Conservation (phyloP, 2,113 vertebrate genomes). For the Hippocampus zosterae region DNA sequence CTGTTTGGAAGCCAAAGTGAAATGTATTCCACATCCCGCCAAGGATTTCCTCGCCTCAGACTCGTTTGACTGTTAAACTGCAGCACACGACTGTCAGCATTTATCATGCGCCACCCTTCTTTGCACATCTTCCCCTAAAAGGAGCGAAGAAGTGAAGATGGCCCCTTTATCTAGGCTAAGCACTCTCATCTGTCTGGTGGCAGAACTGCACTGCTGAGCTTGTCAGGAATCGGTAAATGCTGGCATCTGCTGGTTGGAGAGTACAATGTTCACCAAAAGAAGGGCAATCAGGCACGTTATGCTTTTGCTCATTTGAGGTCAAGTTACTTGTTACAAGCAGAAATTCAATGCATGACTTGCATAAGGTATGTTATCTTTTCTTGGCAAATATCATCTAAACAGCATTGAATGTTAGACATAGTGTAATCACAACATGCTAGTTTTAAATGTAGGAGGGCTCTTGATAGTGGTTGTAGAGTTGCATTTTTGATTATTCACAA, state of each 20-base stretch:
- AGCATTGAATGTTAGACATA: no score
- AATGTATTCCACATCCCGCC: neutral
- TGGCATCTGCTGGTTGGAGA: slow-evolving; percentile 37
- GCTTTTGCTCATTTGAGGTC: neutral
- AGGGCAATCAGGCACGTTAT: neutral
- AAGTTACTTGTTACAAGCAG: neutral
- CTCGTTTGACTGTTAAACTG: slow-evolving; percentile 36
- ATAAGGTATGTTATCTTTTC: no score
- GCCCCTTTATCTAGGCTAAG: slow-evolving; percentile 18
- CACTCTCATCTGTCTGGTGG: neutral
- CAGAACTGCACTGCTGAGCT: neutral
- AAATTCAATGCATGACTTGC: neutral
- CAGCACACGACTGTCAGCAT: slow-evolving; percentile 26
- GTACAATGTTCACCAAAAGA: neutral
- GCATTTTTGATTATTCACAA: no score
- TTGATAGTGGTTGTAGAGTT: no score
- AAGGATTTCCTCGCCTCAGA: slow-evolving; percentile 20
- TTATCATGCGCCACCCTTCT: slow-evolving; percentile 27
- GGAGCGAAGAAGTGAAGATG: slow-evolving; percentile 8
- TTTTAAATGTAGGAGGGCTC: no score
- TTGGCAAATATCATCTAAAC: no score
- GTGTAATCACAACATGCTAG: no score
- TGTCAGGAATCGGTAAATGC: neutral
- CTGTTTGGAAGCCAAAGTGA: no score
- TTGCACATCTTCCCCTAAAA: slow-evolving; percentile 31